phyloP scores from a whole-genome alignment of 2,888 invertebrate genomes.

The Acleris emargana region DNA sequence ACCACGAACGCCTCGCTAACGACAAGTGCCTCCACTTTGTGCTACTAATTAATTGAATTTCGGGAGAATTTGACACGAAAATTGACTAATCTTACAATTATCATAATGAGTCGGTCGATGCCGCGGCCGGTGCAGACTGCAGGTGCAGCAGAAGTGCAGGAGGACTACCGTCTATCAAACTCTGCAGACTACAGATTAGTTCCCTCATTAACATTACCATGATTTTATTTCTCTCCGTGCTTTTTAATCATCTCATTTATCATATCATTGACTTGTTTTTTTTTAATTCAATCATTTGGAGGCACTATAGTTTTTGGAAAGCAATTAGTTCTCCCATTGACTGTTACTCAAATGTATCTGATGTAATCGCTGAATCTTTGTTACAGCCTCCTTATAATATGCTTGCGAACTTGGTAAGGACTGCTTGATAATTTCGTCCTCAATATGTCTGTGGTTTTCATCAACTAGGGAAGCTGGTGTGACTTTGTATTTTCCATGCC shows the following conservation, averaged over 20 bases:
- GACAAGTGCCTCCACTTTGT: slow-evolving; percentile 56
- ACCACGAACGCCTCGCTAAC: slow-evolving; percentile 53
- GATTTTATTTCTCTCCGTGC: neutral
- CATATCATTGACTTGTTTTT: slow-evolving; percentile 1
- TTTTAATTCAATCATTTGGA: too few relatives aligned
- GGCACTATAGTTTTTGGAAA: too few relatives aligned
- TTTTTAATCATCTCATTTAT: slow-evolving; percentile 2
- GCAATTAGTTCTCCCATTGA: too few relatives aligned
- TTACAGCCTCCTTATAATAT: too few relatives aligned
- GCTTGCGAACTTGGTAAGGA: too few relatives aligned
- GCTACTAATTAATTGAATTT: slow-evolving; percentile 82
- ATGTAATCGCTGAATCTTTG: too few relatives aligned
- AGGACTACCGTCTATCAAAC: slow-evolving; percentile 70
- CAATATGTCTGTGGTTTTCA: too few relatives aligned
- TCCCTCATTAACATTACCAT: slow-evolving; percentile 34
- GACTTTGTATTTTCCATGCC: too few relatives aligned
- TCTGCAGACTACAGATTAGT: slow-evolving; percentile 67
- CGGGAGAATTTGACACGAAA: slow-evolving; percentile 83
- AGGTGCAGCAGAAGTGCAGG: slow-evolving; percentile 18
- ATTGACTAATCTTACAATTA: slow-evolving; percentile 79
- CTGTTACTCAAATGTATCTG: too few relatives aligned
- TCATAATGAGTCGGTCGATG: slow-evolving; percentile 46
- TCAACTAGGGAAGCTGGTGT: too few relatives aligned
- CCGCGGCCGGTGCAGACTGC: slow-evolving; percentile 8
- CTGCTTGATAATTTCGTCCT: too few relatives aligned